Base-by-base conservation (phyloP, 1,140 invertebrate species). In the Nephila pilipes region DNA sequence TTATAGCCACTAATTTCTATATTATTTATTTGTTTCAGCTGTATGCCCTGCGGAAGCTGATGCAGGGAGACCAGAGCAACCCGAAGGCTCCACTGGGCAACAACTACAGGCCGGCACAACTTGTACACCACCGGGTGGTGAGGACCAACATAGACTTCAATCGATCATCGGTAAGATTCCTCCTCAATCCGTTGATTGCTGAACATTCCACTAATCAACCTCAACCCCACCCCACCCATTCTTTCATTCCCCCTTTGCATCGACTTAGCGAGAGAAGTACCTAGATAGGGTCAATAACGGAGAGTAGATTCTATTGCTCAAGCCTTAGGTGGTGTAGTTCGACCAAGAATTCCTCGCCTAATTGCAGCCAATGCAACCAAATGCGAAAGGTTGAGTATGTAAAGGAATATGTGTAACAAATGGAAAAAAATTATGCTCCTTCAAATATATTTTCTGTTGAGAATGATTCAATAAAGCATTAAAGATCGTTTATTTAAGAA, bases 61-160 rank as follows among this genome's bases (percentile, higher is more conserved):
- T 98, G 97, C 98, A 98, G 95, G 98, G 98, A 25, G 98, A 98
- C 95, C 96, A 96, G 94, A 97, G 97, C 94, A 97, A 97, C 95
- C 97, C 98, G 20, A 98, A 98, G 96, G 98, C 98, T 87, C 97
- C 98, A 25, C 96, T 99, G 94, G 98, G 98, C 94, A 98, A 99
- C 96, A 99, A 99, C 96, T 98, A 97, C 95, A 96, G 99, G 95
- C 98, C 98, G 46, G 97, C 97, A 2, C 98, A 99, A 95, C 97
- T 97, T 54, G 96, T 99, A 36, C 97, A 99, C 96, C 97, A 98
- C 96, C 97, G 98, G 94, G 97, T 98, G 22, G 97, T 99, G 83
- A 96, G 98, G 95, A 99, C 99, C 87, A 99, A 99, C 96, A 99
- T 99, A 95, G 98, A 99, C 96, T 99, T 99, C 95, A 97, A 97